phyloP scores from a whole-genome alignment of 2,888 invertebrate genomes.

The Synanthedon tipuliformis region DNA sequence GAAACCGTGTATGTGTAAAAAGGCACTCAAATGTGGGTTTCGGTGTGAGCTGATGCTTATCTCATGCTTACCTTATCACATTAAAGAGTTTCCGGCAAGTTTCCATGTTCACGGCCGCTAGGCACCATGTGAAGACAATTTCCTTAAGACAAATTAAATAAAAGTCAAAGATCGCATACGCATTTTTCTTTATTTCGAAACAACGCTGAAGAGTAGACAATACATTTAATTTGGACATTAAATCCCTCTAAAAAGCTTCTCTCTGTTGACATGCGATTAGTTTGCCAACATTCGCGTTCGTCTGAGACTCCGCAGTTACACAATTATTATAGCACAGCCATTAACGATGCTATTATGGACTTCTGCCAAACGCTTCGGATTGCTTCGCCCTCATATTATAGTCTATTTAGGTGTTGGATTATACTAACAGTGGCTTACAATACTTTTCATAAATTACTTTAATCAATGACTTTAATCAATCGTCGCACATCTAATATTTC shows the following conservation, averaged over 20 bases:
- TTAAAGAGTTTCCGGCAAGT: too few relatives aligned
- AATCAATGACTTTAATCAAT: constrained; percentile 17
- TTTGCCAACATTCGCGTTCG: constrained; percentile 5
- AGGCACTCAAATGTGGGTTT: too few relatives aligned
- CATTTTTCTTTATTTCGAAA: constrained; percentile 52
- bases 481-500: constrained; percentile 17
- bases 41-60: too few relatives aligned
- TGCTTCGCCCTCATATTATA: constrained; percentile 11
- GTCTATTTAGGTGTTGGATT: constrained; percentile 20
- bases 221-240: constrained; percentile 34
- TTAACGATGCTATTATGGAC: constrained; percentile 39
- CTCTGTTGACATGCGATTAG: constrained; percentile 15
- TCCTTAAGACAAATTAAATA: neutral
- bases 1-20: too few relatives aligned
- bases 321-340: constrained; percentile 47
- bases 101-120: too few relatives aligned
- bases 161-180: constrained; percentile 21
- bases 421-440: constrained; percentile 30
- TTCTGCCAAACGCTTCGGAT: constrained; percentile 27
- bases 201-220: constrained; percentile 34
- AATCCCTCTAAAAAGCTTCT: constrained; percentile 24
- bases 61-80: too few relatives aligned
- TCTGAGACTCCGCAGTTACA: neutral
- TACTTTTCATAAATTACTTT: constrained; percentile 39
- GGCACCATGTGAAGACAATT: too few relatives aligned